Percentiles rank a stretch among this genome's conserved stretches.
Evolutionary conservation across 1,140 invertebrate species (phyloP).

Genomic region (Druon quercuslanigerum): DNA sequence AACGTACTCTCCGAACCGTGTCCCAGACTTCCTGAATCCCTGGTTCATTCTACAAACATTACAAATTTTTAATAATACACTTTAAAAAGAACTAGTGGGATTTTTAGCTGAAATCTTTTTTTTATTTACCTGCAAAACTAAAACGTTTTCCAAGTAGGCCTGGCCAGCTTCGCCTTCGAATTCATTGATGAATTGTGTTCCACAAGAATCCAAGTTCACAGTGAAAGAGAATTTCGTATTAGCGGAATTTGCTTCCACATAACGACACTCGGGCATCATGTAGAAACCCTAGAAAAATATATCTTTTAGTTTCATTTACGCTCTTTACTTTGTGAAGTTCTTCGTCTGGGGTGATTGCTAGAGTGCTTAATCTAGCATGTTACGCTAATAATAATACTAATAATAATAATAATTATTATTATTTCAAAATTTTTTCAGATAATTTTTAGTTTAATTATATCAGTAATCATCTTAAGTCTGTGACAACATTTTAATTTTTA

Average conservation of each 20-base stretch:
- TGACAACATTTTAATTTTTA: too few species aligned
- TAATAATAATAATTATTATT: too few species aligned
- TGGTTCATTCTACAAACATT: conserved; percentile 79
- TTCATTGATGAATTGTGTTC: conserved; percentile 87
- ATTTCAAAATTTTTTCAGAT: too few species aligned
- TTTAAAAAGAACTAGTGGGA: too few species aligned
- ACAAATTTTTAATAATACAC: neutral
- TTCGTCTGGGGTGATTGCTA: too few species aligned
- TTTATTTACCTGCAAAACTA: conserved; percentile 80
- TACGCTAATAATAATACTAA: neutral
- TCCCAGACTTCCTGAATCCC: conserved; percentile 91
- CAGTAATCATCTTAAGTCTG: too few species aligned
- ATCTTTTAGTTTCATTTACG: neutral
- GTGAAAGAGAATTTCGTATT: conserved; percentile 84
- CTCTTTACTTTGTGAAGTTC: neutral
- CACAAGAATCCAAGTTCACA: conserved; percentile 85
- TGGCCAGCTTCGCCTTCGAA: conserved; percentile 83
- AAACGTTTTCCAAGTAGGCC: conserved; percentile 87
- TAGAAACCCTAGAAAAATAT: conserved; percentile 79
- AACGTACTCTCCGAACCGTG: conserved; percentile 84
- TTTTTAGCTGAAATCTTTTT: neutral
- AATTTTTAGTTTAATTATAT: too few species aligned
- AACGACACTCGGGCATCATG: conserved; percentile 82
- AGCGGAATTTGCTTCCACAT: conserved; percentile 83
- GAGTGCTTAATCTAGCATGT: neutral